Percentiles rank a stretch among this genome's conserved stretches.
Evolutionary conservation across 2,797 vertebrate genomes (phyloP).

Genomic region (Atherinosoma microstoma): DNA sequence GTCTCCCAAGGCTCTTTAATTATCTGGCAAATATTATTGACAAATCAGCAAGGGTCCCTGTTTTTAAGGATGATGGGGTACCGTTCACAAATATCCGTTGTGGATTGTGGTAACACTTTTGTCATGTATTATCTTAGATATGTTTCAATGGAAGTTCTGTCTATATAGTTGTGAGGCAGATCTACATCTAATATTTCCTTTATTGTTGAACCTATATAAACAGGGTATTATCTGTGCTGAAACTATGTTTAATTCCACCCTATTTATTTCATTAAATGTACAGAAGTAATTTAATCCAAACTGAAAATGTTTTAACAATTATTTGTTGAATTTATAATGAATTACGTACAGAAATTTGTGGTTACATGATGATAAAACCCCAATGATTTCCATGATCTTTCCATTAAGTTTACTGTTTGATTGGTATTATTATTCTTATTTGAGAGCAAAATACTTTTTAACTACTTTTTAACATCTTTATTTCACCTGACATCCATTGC

Average conservation of each 20-base stretch:
- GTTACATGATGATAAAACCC: neutral
- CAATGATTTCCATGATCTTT: neutral
- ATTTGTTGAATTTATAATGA: neutral
- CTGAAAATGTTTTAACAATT: conserved; percentile 1
- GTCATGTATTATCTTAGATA: neutral
- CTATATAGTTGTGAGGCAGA: neutral
- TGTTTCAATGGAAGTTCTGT: neutral
- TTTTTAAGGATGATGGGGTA: conserved; percentile 60
- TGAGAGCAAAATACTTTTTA: neutral
- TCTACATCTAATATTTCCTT: neutral
- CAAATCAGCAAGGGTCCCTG: conserved; percentile 66
- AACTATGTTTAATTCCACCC: neutral
- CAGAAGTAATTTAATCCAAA: neutral
- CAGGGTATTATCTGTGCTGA: neutral
- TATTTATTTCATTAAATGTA: neutral
- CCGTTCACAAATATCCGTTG: conserved; percentile 35
- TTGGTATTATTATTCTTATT: neutral
- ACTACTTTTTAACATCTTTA: neutral
- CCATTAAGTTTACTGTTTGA: neutral
- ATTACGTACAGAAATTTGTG: neutral
- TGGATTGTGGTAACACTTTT: neutral
- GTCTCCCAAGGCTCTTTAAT: conserved; percentile 82
- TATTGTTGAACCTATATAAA: conserved; percentile 4
- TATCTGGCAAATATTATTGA: conserved; percentile 81
- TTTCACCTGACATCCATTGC: neutral